These are phyloP conservation scores for Leptopilina boulardi DNA, from an alignment of 1,140 invertebrate genomes.

Conservation along the genomic window DNA sequence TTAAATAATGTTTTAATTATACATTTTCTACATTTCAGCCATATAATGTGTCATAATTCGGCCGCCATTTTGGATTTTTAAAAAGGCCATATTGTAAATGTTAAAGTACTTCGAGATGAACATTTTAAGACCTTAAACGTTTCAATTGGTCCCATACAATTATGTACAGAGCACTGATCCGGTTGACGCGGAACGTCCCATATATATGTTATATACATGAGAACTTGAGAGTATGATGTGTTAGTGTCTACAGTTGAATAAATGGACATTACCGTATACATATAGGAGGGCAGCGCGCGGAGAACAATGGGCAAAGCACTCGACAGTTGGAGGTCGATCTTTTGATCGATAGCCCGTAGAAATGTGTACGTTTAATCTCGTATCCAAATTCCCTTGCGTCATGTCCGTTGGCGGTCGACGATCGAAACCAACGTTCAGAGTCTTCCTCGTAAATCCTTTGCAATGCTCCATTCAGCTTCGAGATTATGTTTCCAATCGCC, in stretches of 20 bases:
- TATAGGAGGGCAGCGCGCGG: slow-evolving; percentile 36
- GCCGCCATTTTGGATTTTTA: too few species aligned
- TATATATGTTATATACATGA: too few species aligned
- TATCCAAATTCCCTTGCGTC: slow-evolving; percentile 49
- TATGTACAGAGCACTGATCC: too few species aligned
- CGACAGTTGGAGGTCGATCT: slow-evolving; percentile 55
- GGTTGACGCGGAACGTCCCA: too few species aligned
- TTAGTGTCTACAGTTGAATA: slow-evolving; percentile 38
- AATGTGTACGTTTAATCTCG: slow-evolving; percentile 59
- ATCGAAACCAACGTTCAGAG: slow-evolving; percentile 2
- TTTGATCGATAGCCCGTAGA: slow-evolving; percentile 64
- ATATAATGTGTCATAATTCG: too few species aligned
- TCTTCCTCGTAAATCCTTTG: slow-evolving; percentile 33
- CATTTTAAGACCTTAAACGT: too few species aligned
- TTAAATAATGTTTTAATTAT: too few species aligned
- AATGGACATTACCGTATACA: slow-evolving; percentile 35
- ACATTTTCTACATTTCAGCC: too few species aligned
- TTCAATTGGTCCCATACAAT: too few species aligned
- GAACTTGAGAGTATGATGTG: slow-evolving; percentile 40
- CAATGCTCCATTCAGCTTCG: slow-evolving; percentile 21
- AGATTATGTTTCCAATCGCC: slow-evolving; percentile 29
- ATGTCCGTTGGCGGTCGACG: slow-evolving; percentile 11
- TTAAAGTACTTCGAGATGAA: too few species aligned
- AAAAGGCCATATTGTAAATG: too few species aligned
- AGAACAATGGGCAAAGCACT: slow-evolving; percentile 46